Percentiles rank a stretch among this genome's conserved stretches.
Conservation (phyloP, 2,797 vertebrate genomes). For the Acanthurus lineatus region DNA sequence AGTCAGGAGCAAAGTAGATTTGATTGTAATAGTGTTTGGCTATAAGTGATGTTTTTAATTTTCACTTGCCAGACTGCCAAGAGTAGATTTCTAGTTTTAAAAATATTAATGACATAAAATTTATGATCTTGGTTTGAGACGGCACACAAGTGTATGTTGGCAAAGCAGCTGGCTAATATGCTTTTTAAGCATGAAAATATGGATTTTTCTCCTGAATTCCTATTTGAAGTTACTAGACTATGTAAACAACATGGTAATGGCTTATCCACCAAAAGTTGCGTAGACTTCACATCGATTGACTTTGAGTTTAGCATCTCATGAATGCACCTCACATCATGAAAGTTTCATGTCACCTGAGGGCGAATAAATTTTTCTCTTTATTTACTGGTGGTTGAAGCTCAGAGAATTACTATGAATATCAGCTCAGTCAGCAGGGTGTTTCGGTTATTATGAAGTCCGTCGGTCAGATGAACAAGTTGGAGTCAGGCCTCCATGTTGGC, state of each 20-base stretch:
- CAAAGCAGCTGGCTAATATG: not conserved
- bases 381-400: not conserved
- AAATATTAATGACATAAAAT: conserved; percentile 7
- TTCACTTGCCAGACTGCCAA: not conserved
- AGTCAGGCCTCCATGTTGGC: conserved; percentile 18
- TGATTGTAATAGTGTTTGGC: not conserved
- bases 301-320: conserved; percentile 16
- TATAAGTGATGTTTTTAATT: not conserved
- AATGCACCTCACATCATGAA: conserved; percentile 13
- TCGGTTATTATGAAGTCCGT: conserved; percentile 33
- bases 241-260: conserved; percentile 8
- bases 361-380: not conserved
- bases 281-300: conserved; percentile 30
- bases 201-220: not conserved
- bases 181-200: conserved; percentile 19
- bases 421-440: conserved; percentile 28
- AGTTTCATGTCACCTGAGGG: conserved; percentile 13
- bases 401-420: conserved; percentile 19
- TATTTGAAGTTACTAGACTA: not conserved
- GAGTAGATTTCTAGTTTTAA: not conserved
- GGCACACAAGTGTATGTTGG: not conserved
- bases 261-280: not conserved
- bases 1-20: not conserved
- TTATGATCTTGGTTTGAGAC: not conserved
- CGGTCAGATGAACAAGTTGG: conserved; percentile 12